These are phyloP conservation scores for Sialia sialis DNA, from an alignment of 2,113 vertebrate species.

Conservation along the genomic window DNA sequence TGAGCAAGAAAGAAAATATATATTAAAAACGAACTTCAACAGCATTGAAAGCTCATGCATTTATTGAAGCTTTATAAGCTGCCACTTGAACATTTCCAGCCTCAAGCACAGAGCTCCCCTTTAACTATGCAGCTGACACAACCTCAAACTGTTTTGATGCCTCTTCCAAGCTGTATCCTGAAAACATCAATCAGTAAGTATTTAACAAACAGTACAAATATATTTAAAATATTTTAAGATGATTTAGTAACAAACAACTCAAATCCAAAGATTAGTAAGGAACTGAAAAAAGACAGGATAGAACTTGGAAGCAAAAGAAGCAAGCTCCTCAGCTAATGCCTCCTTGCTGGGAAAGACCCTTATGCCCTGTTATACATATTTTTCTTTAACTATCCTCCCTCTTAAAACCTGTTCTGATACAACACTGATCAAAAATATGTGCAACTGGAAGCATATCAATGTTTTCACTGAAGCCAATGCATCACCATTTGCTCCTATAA, in stretches of 20 bases:
- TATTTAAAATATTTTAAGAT: not conserved
- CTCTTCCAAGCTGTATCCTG: not conserved
- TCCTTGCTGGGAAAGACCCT: not conserved
- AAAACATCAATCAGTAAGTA: not conserved
- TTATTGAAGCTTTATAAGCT: not conserved
- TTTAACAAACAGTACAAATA: not conserved
- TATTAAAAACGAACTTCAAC: not conserved
- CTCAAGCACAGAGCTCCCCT: not conserved
- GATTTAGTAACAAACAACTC: not conserved
- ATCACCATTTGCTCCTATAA: not conserved
- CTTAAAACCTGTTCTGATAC: not conserved
- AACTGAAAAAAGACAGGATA: not conserved
- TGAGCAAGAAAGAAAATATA: not conserved
- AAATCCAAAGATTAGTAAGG: not conserved
- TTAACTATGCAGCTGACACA: not conserved
- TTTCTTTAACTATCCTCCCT: not conserved
- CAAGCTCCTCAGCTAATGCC: not conserved
- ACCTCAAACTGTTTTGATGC: not conserved
- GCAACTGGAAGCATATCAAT: not conserved
- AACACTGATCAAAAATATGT: not conserved
- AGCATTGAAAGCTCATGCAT: not conserved
- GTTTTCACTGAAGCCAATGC: not conserved
- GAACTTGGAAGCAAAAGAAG: not conserved
- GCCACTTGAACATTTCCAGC: not conserved
- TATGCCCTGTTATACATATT: rapidly evolving